Percentiles rank a stretch among this genome's conserved stretches.
Conservation (phyloP, 2,797 vertebrate species). For the Ambastaia sidthimunki region DNA sequence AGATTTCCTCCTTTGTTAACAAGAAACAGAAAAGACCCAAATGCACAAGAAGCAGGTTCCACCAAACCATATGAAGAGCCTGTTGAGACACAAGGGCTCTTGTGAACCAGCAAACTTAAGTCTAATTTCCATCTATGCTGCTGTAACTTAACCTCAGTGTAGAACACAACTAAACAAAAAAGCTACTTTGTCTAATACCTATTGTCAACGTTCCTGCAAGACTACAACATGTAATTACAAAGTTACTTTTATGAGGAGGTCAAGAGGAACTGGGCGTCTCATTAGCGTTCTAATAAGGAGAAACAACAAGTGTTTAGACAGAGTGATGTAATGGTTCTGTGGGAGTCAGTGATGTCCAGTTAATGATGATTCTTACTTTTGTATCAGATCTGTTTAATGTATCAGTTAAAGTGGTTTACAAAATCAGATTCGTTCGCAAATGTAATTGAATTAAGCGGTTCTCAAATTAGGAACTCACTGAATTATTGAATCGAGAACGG, state of each 20-base stretch:
- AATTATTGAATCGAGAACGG: too few species aligned
- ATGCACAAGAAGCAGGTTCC: conserved; percentile 32
- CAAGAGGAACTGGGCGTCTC: conserved; percentile 24
- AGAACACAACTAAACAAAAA: conserved; percentile 37
- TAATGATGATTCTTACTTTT: not conserved
- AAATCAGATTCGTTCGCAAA: too few species aligned
- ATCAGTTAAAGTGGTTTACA: too few species aligned
- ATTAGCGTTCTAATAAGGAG: conserved; percentile 31
- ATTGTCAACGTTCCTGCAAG: conserved; percentile 20
- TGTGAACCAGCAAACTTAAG: conserved; percentile 56
- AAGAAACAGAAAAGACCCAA: conserved; percentile 45
- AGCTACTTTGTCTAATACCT: conserved; percentile 33
- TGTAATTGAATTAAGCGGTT: too few species aligned
- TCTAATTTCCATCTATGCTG: conserved; percentile 45
- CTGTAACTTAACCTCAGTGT: conserved; percentile 50
- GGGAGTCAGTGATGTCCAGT: not conserved
- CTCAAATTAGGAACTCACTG: too few species aligned
- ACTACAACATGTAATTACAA: conserved; percentile 41
- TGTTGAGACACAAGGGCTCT: conserved; percentile 61
- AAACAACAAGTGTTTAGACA: conserved; percentile 15
- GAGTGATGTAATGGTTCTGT: conserved; percentile 29
- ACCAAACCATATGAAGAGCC: conserved; percentile 50
- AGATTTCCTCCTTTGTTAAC: conserved; percentile 57
- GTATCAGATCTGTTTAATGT: not conserved
- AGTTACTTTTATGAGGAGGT: conserved; percentile 29